phyloP scores from a whole-genome alignment of 2,113 vertebrate species.

The Balaeniceps rex region DNA sequence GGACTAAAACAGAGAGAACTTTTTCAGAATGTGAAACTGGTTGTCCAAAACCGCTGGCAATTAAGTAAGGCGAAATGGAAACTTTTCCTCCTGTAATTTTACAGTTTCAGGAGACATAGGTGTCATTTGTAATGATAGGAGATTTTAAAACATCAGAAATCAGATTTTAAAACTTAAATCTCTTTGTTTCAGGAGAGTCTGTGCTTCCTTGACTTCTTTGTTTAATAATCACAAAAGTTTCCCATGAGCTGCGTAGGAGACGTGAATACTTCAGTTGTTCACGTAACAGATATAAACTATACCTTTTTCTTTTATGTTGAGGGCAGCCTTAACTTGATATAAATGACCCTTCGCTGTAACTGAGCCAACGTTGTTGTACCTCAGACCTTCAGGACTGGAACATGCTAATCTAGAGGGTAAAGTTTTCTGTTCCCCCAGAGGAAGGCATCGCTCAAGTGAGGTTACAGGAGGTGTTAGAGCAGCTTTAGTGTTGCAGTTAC shows the following conservation, averaged over 20 bases:
- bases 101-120: neutral
- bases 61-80: neutral
- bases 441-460: neutral
- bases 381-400: neutral
- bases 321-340: neutral
- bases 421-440: neutral
- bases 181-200: neutral
- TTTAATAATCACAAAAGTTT: neutral
- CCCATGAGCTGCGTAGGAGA: neutral
- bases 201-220: neutral
- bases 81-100: neutral
- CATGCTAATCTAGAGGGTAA: neutral
- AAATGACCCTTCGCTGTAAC: neutral
- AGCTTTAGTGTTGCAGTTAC: neutral
- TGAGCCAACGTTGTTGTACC: neutral
- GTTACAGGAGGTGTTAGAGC: neutral
- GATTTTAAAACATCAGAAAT: neutral
- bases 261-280: accelerated
- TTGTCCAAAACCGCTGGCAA: neutral
- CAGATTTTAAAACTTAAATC: neutral
- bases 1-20: neutral
- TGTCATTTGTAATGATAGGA: neutral
- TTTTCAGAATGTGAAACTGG: neutral
- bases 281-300: neutral
- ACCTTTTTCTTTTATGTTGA: neutral